Conservation (phyloP, 1,140 invertebrate species). For the Physella acuta region DNA sequence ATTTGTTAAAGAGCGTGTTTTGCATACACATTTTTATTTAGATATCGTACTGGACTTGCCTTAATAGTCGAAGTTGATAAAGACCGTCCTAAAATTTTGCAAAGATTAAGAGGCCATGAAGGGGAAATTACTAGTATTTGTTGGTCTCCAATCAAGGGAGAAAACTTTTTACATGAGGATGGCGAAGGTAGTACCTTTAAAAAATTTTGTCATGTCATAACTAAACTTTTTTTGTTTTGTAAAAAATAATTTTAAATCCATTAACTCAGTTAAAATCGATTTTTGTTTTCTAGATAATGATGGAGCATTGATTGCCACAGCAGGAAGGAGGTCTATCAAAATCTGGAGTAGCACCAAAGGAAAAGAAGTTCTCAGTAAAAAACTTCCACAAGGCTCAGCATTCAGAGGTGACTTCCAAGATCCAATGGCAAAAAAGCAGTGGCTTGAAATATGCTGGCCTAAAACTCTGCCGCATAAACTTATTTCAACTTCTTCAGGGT, state of each 20-base stretch:
- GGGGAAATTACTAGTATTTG: slow-evolving; percentile 70
- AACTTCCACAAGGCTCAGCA: slow-evolving; percentile 36
- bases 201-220: neutral
- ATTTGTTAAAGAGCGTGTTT: neutral
- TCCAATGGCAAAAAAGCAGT: slow-evolving; percentile 31
- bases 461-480: slow-evolving; percentile 36
- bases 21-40: slow-evolving; percentile 11
- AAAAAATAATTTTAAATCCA: neutral
- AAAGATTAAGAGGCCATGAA: slow-evolving; percentile 73
- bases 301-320: slow-evolving; percentile 46
- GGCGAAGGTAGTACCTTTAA: neutral
- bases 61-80: slow-evolving; percentile 36
- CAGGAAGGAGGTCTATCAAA: slow-evolving; percentile 45
- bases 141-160: slow-evolving; percentile 70
- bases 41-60: slow-evolving; percentile 41
- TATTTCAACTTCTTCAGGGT: slow-evolving; percentile 43
- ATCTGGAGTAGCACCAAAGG: slow-evolving; percentile 46
- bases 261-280: neutral
- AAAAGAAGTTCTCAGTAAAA: slow-evolving; percentile 33
- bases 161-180: slow-evolving; percentile 20
- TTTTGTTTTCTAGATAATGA: slow-evolving; percentile 2
- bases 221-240: neutral
- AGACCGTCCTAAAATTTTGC: slow-evolving; percentile 63
- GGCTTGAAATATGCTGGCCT: slow-evolving; percentile 66
- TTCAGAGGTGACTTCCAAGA: slow-evolving; percentile 31